These are phyloP conservation scores for Carassius gibelio DNA, from an alignment of 2,113 vertebrate species.

Conservation along the genomic window DNA sequence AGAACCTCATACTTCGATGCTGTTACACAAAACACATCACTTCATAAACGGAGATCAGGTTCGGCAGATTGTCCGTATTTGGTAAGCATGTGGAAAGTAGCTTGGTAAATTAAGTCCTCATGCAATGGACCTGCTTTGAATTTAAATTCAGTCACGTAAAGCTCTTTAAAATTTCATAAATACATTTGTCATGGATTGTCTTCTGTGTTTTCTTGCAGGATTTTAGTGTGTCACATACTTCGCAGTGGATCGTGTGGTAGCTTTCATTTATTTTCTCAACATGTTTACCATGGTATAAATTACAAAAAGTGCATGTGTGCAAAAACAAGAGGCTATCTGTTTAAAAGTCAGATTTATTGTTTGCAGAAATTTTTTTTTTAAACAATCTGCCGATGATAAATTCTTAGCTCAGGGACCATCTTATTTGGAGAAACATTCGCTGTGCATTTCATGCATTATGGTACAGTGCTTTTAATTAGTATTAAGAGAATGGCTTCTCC, in stretches of 20 bases:
- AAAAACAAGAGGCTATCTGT: not conserved
- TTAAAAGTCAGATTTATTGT: slow-evolving; percentile 8
- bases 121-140: not conserved
- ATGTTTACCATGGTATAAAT: not conserved
- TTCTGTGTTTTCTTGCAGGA: not conserved
- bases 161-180: not conserved
- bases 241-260: no score
- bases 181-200: not conserved
- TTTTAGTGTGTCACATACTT: not conserved
- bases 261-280: not conserved
- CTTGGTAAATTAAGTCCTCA: not conserved
- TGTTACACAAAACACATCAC: not conserved
- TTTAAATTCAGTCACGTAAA: not conserved
- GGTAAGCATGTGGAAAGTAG: not conserved
- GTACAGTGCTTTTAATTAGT: not conserved
- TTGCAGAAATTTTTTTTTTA: not conserved
- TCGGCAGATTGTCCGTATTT: not conserved
- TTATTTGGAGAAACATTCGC: not conserved
- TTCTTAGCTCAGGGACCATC: not conserved
- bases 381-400: not conserved
- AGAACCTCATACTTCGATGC: not conserved
- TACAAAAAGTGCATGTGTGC: not conserved
- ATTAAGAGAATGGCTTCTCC: slow-evolving; percentile 1
- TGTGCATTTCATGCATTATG: not conserved
- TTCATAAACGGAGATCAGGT: not conserved